These are phyloP conservation scores for Eupeodes corollae DNA, from an alignment of 1,140 invertebrate genomes.

Conservation along the genomic window DNA sequence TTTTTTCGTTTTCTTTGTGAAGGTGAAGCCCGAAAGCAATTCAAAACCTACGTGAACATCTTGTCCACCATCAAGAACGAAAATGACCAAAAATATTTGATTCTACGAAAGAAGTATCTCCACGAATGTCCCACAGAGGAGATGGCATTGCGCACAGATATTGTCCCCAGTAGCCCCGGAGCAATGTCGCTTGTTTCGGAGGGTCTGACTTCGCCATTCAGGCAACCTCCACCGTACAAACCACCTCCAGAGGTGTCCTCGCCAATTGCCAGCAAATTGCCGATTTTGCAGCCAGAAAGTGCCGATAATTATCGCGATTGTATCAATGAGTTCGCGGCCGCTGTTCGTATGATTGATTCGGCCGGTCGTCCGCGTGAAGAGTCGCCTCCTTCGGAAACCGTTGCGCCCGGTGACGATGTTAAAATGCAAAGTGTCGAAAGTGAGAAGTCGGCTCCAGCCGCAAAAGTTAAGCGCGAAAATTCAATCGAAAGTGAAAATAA, in stretches of 20 bases:
- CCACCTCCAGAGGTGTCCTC: slow-evolving; percentile 47
- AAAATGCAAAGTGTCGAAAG: slow-evolving; percentile 7
- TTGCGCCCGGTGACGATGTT: neutral
- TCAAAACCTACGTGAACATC: slow-evolving; percentile 84
- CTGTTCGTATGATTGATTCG: slow-evolving; percentile 1
- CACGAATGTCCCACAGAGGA: slow-evolving; percentile 38
- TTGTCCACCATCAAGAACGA: slow-evolving; percentile 73
- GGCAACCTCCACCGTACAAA: slow-evolving; percentile 53
- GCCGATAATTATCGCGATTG: slow-evolving; percentile 29
- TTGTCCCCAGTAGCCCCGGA: slow-evolving; percentile 23
- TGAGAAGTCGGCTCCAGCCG: neutral
- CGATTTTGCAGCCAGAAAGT: slow-evolving; percentile 14
- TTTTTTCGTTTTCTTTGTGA: slow-evolving; percentile 35
- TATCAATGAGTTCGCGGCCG: slow-evolving; percentile 22
- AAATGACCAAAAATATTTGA: slow-evolving; percentile 71
- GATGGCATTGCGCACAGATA: slow-evolving; percentile 32
- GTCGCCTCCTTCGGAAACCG: neutral
- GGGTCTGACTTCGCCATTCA: slow-evolving; percentile 13
- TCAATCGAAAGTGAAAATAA: slow-evolving; percentile 24
- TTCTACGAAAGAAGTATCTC: slow-evolving; percentile 65
- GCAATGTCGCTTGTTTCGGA: slow-evolving; percentile 23
- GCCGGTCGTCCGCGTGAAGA: neutral
- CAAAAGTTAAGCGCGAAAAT: slow-evolving; percentile 10
- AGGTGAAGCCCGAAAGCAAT: slow-evolving; percentile 72
- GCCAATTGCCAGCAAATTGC: slow-evolving; percentile 1